These are phyloP conservation scores for Peromyscus melanophrys DNA, from an alignment of 2,797 vertebrate genomes.

Conservation along the genomic window DNA sequence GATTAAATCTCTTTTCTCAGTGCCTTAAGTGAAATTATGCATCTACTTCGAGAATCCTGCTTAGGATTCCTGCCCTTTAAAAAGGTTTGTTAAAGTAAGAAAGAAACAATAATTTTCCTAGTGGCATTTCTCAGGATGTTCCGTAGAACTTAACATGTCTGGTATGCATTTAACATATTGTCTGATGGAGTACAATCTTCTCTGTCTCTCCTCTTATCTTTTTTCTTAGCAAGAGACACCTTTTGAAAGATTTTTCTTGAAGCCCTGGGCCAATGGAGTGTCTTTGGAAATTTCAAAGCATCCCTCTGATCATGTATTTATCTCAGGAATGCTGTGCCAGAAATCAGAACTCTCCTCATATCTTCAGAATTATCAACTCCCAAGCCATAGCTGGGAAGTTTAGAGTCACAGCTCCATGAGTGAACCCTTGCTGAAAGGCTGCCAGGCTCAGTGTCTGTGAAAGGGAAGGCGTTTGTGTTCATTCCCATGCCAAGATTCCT, in stretches of 20 bases:
- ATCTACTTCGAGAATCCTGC: conserved; percentile 62
- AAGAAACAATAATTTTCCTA: conserved; percentile 63
- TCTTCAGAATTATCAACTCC: conserved; percentile 98
- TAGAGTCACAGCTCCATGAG: conserved; percentile 95
- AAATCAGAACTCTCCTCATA: conserved; percentile 98
- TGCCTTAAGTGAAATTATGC: conserved; percentile 66
- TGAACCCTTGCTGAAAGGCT: conserved; percentile 90
- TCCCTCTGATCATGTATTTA: conserved; percentile 97
- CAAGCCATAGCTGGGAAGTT: conserved; percentile 94
- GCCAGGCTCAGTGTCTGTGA: conserved; percentile 87
- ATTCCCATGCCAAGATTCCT: conserved; percentile 89
- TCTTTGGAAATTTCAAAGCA: conserved; percentile 95
- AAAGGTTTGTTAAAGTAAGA: conserved; percentile 61
- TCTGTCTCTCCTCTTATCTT: conserved; percentile 28
- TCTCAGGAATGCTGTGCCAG: conserved; percentile 99
- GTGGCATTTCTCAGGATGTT: conserved; percentile 76
- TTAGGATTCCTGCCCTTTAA: conserved; percentile 63
- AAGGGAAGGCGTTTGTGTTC: conserved; percentile 90
- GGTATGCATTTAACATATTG: conserved; percentile 91
- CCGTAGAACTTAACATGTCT: conserved; percentile 87
- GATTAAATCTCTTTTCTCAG: conserved; percentile 19
- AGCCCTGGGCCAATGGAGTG: conserved; percentile 85
- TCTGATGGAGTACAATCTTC: conserved; percentile 86
- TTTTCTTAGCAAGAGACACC: conserved; percentile 86
- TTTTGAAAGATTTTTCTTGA: conserved; percentile 90